Evolutionary conservation across 2,888 invertebrate genomes (phyloP), one percentile per base, ranked within the genome.

Genomic region (Hemaris fuciformis): DNA sequence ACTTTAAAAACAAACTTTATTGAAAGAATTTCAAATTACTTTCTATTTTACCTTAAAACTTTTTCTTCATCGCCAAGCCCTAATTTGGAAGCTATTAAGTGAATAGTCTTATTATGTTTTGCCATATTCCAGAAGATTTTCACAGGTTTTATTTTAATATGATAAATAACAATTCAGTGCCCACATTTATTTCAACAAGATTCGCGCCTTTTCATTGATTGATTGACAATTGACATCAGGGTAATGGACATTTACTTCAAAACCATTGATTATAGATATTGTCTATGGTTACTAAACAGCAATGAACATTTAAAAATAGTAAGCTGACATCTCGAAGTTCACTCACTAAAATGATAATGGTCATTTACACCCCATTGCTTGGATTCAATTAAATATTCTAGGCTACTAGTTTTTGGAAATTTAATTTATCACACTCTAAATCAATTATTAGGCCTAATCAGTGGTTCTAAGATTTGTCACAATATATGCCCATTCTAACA

Each of bases 41-140:
- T 27, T 25, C 1, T 3, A 25, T 13, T 7, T 27, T 76, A 92
- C 92, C 85, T 81, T 59, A 91, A 60, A 72, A 90, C 83, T 80
- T 85, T 88, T 38, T 84, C 85, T 68, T 91, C 87, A 2, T 86
- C 83, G n/a, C 66, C 73, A 25, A 91, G 71, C 23, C 89, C 89
- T 61, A 92, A 76, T 73, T 91, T 92, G 1, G 79, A 72, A 20
- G 90, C 89, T 69, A 90, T 74, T n/a, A 88, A 64, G 53, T 74
- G 73, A 10, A 91, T 69, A 45, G 88, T 87, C 79, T 85, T 88
- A 66, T 82, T 85, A 56, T 81, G 73, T 1, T 70, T 69, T 18
- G 86, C 77, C 89, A 89, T 89, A 66, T 64, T 71, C 34, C 7
- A n/a, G 7, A n/a, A 4, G 3, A 10, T 31, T 18, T 53, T 43